phyloP scores from a whole-genome alignment of 2,888 invertebrate species.

The Venusia cambrica region DNA sequence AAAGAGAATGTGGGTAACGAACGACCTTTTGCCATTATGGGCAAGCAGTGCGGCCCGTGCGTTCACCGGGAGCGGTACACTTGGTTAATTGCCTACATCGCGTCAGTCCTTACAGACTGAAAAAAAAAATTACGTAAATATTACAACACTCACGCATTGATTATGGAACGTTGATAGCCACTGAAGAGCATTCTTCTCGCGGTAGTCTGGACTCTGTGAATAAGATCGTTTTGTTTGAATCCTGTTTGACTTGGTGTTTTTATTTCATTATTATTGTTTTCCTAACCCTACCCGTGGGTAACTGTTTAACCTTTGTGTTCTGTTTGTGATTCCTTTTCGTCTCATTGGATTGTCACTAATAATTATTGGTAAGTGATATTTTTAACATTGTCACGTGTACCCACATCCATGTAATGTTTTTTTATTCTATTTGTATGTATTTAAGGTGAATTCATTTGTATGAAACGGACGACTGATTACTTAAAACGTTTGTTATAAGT shows the following conservation, averaged over 20 bases:
- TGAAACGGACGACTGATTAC: too few relatives aligned
- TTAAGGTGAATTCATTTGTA: too few relatives aligned
- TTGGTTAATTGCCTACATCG: constrained; percentile 43
- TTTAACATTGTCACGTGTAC: constrained; percentile 18
- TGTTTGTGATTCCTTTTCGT: constrained; percentile 61
- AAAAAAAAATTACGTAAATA: constrained; percentile 79
- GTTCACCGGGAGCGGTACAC: constrained; percentile 65
- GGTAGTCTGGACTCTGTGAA: constrained; percentile 43
- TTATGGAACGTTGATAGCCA: constrained; percentile 63
- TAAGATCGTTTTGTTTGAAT: constrained; percentile 54
- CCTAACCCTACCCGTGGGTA: constrained; percentile 56
- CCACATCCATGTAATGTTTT: constrained; percentile 1
- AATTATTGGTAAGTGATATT: constrained; percentile 58
- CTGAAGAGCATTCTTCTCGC: constrained; percentile 37
- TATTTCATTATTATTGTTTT: constrained; percentile 68
- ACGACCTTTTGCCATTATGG: constrained; percentile 79
- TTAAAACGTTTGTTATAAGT: too few relatives aligned
- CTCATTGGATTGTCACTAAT: constrained; percentile 72
- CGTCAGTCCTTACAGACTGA: constrained; percentile 64
- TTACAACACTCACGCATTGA: constrained; percentile 74
- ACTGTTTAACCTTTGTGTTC: constrained; percentile 56
- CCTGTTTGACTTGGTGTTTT: constrained; percentile 71
- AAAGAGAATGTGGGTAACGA: constrained; percentile 81
- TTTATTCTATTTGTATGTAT: too few relatives aligned
- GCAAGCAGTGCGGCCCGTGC: constrained; percentile 78